phyloP scores from a whole-genome alignment of 35 echinoderm and acorn worm genomes.

The Nesometra sesokonis region DNA sequence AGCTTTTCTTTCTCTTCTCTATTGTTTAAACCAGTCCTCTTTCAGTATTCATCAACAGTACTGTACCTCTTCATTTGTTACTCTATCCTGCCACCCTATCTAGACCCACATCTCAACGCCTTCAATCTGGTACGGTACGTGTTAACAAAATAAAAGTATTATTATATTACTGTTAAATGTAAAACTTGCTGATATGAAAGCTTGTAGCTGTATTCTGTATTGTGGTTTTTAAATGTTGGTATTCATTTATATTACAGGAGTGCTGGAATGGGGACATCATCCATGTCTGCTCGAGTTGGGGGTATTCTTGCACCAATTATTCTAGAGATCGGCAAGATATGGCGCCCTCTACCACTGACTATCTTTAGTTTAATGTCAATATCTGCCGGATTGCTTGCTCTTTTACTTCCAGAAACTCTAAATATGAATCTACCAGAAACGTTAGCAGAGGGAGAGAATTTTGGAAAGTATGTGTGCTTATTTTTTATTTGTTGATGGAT shows the following conservation, averaged over 20 bases:
- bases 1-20: too few species aligned
- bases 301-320: conserved; percentile 38
- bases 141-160: too few species aligned
- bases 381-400: background rate
- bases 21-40: too few species aligned
- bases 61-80: too few species aligned
- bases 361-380: conserved; percentile 19
- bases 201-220: background rate
- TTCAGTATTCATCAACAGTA: too few species aligned
- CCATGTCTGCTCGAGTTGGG: conserved; percentile 31
- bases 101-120: too few species aligned
- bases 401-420: background rate
- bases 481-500: background rate
- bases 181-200: background rate
- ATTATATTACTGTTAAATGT: background rate
- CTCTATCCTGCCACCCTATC: too few species aligned
- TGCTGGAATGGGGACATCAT: too few species aligned
- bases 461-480: background rate
- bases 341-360: conserved; percentile 26
- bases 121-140: too few species aligned
- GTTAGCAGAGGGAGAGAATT: background rate
- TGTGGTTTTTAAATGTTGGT: background rate
- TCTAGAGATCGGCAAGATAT: too few species aligned
- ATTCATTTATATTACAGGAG: conserved; percentile 17
- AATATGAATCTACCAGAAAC: background rate